Evolutionary conservation across 2,888 invertebrate species (phyloP).

Genomic region (Nowickia ferox): DNA sequence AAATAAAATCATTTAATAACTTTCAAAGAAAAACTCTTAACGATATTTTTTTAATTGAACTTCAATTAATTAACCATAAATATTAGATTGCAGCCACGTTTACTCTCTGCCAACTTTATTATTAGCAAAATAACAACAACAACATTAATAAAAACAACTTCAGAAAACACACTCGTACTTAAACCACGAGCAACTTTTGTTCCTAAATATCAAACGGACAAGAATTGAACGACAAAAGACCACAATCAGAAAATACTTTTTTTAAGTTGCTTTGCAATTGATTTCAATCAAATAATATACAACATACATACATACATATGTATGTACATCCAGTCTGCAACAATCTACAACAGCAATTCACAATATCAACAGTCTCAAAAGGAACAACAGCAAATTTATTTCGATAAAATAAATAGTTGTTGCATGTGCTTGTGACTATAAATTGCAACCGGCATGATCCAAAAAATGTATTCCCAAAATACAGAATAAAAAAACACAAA

Average conservation of each 20-base stretch:
- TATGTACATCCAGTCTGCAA: no score
- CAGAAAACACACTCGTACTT: background rate
- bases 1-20: no score
- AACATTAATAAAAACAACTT: background rate
- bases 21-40: no score
- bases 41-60: background rate
- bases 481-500: background rate
- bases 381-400: background rate
- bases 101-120: conserved; percentile 64
- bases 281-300: conserved; percentile 46
- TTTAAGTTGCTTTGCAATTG: conserved; percentile 31
- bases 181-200: conserved; percentile 19
- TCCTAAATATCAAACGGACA: conserved; percentile 14
- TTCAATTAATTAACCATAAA: conserved; percentile 15
- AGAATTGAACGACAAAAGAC: background rate
- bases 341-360: background rate
- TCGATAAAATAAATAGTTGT: conserved; percentile 35
- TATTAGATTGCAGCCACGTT: conserved; percentile 47
- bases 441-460: conserved; percentile 61
- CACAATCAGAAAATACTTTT: background rate
- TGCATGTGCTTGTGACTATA: conserved; percentile 62
- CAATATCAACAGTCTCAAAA: conserved; percentile 1
- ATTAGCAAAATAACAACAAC: conserved; percentile 35
- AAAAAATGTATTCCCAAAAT: conserved; percentile 55
- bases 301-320: background rate